Percentiles rank a stretch among this genome's conserved stretches.
These are phyloP conservation scores for Nephrotoma appendiculata DNA, from an alignment of 2,888 invertebrate species.

Conservation along the genomic window DNA sequence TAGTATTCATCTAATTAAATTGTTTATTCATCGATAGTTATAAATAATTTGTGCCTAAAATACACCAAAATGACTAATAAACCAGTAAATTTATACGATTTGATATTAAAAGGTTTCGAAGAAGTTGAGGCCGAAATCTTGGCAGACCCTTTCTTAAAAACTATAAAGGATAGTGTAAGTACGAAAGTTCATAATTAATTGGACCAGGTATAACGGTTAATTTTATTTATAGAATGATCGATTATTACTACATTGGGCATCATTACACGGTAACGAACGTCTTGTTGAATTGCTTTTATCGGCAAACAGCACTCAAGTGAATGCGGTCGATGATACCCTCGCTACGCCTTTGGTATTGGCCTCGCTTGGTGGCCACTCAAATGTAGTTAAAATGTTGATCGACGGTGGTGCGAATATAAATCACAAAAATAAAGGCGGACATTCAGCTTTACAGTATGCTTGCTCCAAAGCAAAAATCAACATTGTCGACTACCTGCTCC, in stretches of 20 bases:
- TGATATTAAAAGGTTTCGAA: background rate
- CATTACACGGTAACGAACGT: background rate
- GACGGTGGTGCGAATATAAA: slow-evolving; percentile 11
- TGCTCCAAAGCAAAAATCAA: slow-evolving; percentile 10
- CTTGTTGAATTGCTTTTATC: background rate
- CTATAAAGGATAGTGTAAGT: background rate
- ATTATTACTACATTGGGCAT: background rate
- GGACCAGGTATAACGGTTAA: background rate
- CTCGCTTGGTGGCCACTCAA: slow-evolving; percentile 9
- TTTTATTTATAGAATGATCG: background rate
- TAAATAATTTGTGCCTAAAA: background rate
- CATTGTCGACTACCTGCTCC: slow-evolving; percentile 9
- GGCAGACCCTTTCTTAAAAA: background rate
- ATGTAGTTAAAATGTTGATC: slow-evolving; percentile 7
- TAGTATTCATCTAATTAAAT: background rate
- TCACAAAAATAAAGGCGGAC: slow-evolving; percentile 10
- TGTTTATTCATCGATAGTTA: background rate
- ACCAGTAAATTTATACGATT: background rate
- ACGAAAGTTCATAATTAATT: background rate
- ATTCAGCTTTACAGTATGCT: slow-evolving; percentile 11
- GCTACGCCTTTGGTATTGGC: slow-evolving; percentile 11
- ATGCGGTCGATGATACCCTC: slow-evolving; percentile 9
- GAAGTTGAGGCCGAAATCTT: background rate
- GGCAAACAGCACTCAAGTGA: background rate
- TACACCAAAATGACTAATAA: background rate